phyloP scores from a whole-genome alignment of 2,797 vertebrate species.

The Cirrhinus molitorella region DNA sequence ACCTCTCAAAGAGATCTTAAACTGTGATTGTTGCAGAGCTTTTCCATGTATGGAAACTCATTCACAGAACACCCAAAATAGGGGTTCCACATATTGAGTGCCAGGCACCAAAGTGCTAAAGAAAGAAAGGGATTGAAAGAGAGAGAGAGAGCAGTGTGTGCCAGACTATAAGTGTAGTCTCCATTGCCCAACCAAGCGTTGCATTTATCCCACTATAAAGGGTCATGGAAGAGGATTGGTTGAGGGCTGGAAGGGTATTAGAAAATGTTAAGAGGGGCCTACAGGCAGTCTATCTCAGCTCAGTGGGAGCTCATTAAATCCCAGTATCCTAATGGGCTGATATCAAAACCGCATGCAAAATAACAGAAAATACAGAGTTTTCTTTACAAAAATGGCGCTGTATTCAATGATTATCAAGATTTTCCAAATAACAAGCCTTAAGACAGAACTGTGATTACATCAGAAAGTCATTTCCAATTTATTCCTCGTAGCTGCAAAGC shows the following conservation, averaged over 20 bases:
- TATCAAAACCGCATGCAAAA: slow-evolving; percentile 60
- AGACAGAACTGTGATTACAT: neutral
- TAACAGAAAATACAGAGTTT: slow-evolving; percentile 18
- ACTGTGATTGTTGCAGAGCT: slow-evolving; percentile 66
- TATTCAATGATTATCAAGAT: neutral
- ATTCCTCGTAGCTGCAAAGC: neutral
- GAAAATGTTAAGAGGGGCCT: slow-evolving; percentile 80
- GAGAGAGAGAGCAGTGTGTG: slow-evolving; percentile 43
- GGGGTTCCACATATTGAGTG: slow-evolving; percentile 53
- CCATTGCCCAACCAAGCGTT: slow-evolving; percentile 60
- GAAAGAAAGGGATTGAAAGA: slow-evolving; percentile 45
- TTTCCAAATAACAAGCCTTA: neutral
- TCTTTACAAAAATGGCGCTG: neutral
- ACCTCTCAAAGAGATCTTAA: slow-evolving; percentile 59
- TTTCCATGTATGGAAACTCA: slow-evolving; percentile 61
- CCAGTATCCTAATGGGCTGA: slow-evolving; percentile 71
- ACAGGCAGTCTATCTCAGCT: slow-evolving; percentile 74
- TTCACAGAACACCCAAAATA: slow-evolving; percentile 51
- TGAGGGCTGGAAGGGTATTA: slow-evolving; percentile 64
- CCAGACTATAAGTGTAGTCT: slow-evolving; percentile 56
- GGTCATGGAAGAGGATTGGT: slow-evolving; percentile 64
- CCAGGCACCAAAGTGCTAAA: slow-evolving; percentile 59
- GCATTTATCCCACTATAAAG: slow-evolving; percentile 68
- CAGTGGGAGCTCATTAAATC: slow-evolving; percentile 76
- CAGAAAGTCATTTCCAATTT: slow-evolving; percentile 19